Evolutionary conservation across 2,888 invertebrate species (phyloP).

Genomic region (Cenopis cana): DNA sequence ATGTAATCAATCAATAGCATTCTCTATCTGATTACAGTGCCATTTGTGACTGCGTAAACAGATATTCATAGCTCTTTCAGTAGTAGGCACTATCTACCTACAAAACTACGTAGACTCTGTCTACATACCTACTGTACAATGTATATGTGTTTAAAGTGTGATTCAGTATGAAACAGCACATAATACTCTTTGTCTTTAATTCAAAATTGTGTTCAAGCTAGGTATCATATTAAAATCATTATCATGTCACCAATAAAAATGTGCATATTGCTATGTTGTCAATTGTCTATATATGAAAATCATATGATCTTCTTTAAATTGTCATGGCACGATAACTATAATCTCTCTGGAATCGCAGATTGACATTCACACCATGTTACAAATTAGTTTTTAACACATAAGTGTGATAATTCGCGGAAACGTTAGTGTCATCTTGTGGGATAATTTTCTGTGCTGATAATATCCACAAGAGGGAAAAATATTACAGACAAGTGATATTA

Average conservation of each 20-base stretch:
- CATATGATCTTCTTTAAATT: no score
- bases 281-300: no score
- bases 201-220: no score
- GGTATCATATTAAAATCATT: no score
- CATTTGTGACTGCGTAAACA: slow-evolving; percentile 7
- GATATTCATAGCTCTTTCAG: not conserved
- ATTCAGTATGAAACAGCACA: not conserved
- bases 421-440: slow-evolving; percentile 5
- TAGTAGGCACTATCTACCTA: not conserved
- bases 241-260: no score
- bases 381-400: slow-evolving; percentile 6
- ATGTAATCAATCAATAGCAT: slow-evolving; percentile 1
- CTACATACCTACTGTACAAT: not conserved
- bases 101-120: not conserved
- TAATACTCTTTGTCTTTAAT: not conserved
- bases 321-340: no score
- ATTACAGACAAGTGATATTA: no score
- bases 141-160: not conserved
- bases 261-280: no score
- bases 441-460: not conserved
- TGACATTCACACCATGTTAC: no score
- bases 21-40: slow-evolving; percentile 3
- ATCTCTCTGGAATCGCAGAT: no score
- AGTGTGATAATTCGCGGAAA: slow-evolving; percentile 25
- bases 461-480: not conserved